Conservation (phyloP, 2,113 vertebrate genomes). For the Peucedramus taeniatus region DNA sequence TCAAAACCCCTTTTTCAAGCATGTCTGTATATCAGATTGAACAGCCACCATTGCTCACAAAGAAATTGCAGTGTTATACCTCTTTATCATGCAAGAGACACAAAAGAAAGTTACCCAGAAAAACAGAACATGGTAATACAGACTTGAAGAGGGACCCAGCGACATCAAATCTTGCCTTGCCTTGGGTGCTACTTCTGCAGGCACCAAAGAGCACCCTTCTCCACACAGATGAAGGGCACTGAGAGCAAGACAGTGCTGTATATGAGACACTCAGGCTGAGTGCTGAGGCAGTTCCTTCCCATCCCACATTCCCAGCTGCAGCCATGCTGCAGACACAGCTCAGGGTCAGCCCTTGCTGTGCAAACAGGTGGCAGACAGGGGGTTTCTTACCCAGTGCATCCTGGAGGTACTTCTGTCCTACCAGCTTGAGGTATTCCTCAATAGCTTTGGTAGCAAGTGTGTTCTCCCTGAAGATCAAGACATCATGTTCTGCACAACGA, state of each 20-base stretch:
- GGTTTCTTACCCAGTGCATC: conserved; percentile 87
- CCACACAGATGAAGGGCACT: rapidly evolving
- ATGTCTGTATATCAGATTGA: background rate
- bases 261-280: background rate
- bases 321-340: background rate
- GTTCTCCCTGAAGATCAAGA: conserved; percentile 97
- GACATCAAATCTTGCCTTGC: background rate
- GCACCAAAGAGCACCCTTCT: background rate
- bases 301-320: background rate
- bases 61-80: background rate
- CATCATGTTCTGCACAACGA: conserved; percentile 92
- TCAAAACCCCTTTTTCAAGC: background rate
- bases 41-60: background rate
- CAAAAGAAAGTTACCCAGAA: background rate
- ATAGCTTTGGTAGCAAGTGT: conserved; percentile 96
- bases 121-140: background rate
- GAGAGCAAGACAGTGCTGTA: background rate
- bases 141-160: background rate
- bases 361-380: background rate
- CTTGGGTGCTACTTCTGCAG: background rate
- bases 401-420: conserved; percentile 94
- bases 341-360: background rate
- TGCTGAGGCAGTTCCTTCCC: background rate
- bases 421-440: conserved; percentile 95
- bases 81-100: background rate